Evolutionary conservation across 2,113 vertebrate genomes (phyloP), one percentile per base, ranked within the genome.

Genomic region (Carassius gibelio): DNA sequence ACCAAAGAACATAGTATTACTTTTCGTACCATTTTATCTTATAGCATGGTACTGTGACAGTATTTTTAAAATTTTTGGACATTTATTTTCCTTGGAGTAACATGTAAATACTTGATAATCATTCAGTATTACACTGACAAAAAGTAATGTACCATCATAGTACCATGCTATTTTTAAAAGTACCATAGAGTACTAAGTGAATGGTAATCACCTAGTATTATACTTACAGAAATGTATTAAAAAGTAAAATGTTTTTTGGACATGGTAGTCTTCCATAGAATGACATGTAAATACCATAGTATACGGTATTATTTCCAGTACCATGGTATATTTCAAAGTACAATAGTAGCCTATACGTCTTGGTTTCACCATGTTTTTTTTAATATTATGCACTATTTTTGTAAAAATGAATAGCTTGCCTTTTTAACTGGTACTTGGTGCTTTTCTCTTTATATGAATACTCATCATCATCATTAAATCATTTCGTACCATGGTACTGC

Each of bases 401-500:
- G 42, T 42, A 42, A 42, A 42, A 38, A 38, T 7, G 5, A 38
- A 7, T 38, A 38, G 7, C 38, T 7, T 38, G 38, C 38, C 1
- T 38, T 38, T 38, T 38, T 38, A 6, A 38, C 38, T 38, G 38
- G 38, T 15, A 66, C 23, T 66, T 30, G 26, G 26, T 8, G 3
- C 64, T 68, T 68, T 30, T 68, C 5, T 68, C 64, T 75, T 75
- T 52, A 52, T 52, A 52, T 14, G 3, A 50, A 52, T 52, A 42
- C 42, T 42, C 3, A 4, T 52, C 14, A 5, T 52, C 50, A 15
- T 52, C 50, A 52, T 50, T 14, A 50, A 50, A 26, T 45, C 3
- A 80, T 38, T 80, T 45, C 42, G n/a, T 26, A 62, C 59, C 77
- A 48, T 45, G 21, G 77, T 62, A 64, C 77, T 8, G 17, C 30